Percentiles rank a stretch among this genome's conserved stretches.
Evolutionary conservation across 2,888 invertebrate genomes (phyloP).

Genomic region (Punctoribates punctum): DNA sequence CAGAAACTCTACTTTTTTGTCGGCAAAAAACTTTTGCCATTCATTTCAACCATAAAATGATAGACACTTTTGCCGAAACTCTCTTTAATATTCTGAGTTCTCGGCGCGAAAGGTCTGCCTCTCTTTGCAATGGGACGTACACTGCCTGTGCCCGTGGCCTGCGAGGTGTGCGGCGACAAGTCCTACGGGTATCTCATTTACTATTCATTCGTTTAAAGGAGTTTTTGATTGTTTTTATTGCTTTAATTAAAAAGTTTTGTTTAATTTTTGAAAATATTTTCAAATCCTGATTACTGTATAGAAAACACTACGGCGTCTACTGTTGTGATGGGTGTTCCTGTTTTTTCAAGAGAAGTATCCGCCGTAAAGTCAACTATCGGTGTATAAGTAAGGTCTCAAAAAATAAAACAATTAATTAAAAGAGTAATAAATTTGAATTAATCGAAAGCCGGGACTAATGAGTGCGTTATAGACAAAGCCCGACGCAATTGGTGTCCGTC

Average conservation of each 20-base stretch:
- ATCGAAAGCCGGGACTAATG: slow-evolving; percentile 64
- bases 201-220: not conserved
- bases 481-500: slow-evolving; percentile 82
- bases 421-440: not conserved
- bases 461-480: slow-evolving; percentile 73
- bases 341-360: slow-evolving; percentile 78
- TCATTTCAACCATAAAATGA: not conserved
- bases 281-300: not conserved
- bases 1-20: not conserved
- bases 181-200: slow-evolving; percentile 62
- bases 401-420: not conserved
- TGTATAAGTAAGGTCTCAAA: slow-evolving; percentile 66
- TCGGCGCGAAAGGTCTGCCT: not conserved
- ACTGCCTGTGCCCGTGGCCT: slow-evolving; percentile 64
- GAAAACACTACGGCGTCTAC: slow-evolving; percentile 74
- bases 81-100: not conserved
- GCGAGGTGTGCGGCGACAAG: slow-evolving; percentile 75
- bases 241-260: not conserved
- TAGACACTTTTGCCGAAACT: slow-evolving; percentile 8
- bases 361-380: slow-evolving; percentile 67
- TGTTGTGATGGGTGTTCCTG: slow-evolving; percentile 86
- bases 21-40: not conserved
- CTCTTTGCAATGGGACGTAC: slow-evolving; percentile 57
- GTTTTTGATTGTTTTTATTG: slow-evolving; percentile 7
- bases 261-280: not conserved